These are phyloP conservation scores for Bothrops alternatus DNA, from an alignment of 2,797 vertebrate genomes.

Conservation along the genomic window DNA sequence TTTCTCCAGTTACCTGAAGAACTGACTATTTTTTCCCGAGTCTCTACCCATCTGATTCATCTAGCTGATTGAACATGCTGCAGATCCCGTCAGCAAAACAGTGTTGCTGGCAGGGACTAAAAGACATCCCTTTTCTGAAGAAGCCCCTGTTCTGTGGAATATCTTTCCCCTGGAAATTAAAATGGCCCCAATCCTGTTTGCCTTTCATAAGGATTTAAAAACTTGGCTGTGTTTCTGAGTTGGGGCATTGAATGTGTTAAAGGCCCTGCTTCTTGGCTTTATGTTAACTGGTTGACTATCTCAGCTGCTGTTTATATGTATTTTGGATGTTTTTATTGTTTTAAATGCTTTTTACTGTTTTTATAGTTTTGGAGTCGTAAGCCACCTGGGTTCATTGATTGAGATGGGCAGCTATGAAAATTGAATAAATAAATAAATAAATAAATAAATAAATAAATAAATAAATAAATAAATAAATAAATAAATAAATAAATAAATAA, in stretches of 20 bases:
- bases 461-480: too few relatives aligned
- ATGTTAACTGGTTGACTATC: not conserved
- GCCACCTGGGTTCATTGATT: not conserved
- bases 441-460: too few relatives aligned
- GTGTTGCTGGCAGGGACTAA: not conserved
- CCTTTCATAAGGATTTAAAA: not conserved
- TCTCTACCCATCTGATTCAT: not conserved
- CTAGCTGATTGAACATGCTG: not conserved
- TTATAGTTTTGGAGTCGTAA: not conserved
- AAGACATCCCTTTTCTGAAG: not conserved
- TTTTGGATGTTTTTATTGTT: not conserved
- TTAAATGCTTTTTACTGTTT: not conserved
- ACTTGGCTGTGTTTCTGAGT: not conserved
- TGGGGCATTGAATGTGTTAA: not conserved
- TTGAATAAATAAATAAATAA: not conserved
- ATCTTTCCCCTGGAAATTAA: not conserved
- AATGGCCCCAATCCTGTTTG: not conserved
- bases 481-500: too few relatives aligned
- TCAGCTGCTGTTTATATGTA: not conserved
- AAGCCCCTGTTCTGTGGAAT: not conserved
- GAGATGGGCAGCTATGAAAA: not conserved
- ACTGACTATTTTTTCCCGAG: not conserved
- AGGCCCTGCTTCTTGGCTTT: not conserved
- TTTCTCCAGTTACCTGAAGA: not conserved
- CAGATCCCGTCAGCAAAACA: not conserved